Conservation (phyloP, 2,888 invertebrate genomes). For the Stratiomys singularior region DNA sequence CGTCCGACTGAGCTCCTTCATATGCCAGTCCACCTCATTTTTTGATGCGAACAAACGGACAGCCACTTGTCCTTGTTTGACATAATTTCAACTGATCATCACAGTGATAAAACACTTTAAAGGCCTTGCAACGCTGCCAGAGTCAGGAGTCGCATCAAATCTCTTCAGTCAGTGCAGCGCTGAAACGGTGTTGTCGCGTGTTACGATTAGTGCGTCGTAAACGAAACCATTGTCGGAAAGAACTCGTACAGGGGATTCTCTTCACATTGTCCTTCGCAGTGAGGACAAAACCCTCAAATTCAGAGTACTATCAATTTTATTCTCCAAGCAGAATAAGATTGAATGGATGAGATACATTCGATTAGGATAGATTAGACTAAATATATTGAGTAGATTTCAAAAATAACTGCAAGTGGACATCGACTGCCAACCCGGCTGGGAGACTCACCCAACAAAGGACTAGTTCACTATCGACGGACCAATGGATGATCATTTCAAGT, state of each 20-base stretch:
- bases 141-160: neutral
- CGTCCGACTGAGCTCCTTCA: neutral
- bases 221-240: too few relatives aligned
- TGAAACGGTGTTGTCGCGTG: neutral
- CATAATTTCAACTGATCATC: slow-evolving; percentile 63
- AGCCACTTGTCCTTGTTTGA: slow-evolving; percentile 62
- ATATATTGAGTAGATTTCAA: too few relatives aligned
- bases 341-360: too few relatives aligned
- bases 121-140: slow-evolving; percentile 25
- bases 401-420: too few relatives aligned
- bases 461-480: neutral
- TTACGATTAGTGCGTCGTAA: too few relatives aligned
- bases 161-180: neutral
- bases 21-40: slow-evolving; percentile 12
- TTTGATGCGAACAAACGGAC: slow-evolving; percentile 52
- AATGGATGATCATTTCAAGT: slow-evolving; percentile 40
- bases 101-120: slow-evolving; percentile 59
- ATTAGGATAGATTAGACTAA: too few relatives aligned
- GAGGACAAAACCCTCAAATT: too few relatives aligned
- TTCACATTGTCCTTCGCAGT: too few relatives aligned
- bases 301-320: too few relatives aligned
- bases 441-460: neutral
- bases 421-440: neutral
- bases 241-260: too few relatives aligned
- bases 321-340: too few relatives aligned